Conservation (phyloP, 2,113 vertebrate species). For the Callocephalon fimbriatum region DNA sequence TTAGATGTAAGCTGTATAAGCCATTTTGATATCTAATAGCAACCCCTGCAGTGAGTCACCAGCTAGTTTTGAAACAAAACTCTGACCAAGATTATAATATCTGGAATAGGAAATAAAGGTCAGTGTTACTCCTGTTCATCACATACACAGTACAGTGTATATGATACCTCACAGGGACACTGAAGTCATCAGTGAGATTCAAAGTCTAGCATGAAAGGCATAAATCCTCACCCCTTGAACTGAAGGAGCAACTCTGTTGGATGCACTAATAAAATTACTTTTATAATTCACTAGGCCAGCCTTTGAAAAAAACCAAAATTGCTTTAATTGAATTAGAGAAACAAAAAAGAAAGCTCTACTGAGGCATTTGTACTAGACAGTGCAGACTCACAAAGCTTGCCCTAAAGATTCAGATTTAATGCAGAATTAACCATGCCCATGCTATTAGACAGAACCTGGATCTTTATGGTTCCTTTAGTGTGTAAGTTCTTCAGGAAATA, state of each 20-base stretch:
- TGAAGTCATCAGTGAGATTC: neutral
- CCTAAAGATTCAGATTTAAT: neutral
- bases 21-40: neutral
- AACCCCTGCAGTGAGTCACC: neutral
- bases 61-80: neutral
- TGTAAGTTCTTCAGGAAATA: neutral
- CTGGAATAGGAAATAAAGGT: neutral
- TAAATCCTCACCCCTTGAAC: neutral
- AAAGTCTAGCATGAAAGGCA: neutral
- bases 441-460: neutral
- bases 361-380: neutral
- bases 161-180: neutral
- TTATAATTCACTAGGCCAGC: neutral
- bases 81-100: neutral
- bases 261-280: neutral
- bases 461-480: neutral
- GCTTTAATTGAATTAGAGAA: neutral
- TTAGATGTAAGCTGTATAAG: neutral
- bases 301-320: neutral
- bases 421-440: neutral
- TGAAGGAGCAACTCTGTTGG: neutral
- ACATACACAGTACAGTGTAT: neutral
- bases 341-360: neutral
- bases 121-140: neutral
- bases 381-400: neutral